A percentile compares a stretch with the other conserved stretches of the same genome.
These are phyloP conservation scores for Enteromius mattozi DNA, from an alignment of 2,797 vertebrate species.

Conservation along the genomic window DNA sequence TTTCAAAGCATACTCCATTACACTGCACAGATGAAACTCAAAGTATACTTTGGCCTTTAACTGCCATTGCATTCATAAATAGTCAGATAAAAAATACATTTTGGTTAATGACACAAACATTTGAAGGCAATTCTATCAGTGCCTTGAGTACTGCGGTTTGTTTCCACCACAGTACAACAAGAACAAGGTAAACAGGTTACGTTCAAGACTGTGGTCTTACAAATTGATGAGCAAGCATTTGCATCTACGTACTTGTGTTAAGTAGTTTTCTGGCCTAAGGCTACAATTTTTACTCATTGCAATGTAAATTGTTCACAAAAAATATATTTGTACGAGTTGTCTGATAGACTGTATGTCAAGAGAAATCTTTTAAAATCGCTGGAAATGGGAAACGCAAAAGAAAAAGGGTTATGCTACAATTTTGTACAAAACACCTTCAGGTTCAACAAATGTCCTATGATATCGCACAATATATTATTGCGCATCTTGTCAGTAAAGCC, in stretches of 20 bases:
- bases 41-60: neutral
- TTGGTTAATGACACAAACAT: neutral
- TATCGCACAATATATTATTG: no score
- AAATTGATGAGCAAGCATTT: neutral
- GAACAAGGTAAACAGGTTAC: neutral
- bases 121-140: neutral
- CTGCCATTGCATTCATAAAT: neutral
- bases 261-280: neutral
- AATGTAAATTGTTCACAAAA: neutral
- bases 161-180: neutral
- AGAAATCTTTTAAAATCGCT: neutral
- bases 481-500: no score
- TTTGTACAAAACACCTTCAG: conserved; percentile 19
- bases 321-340: neutral
- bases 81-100: neutral
- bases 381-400: neutral
- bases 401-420: neutral
- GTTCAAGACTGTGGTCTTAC: neutral
- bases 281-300: neutral
- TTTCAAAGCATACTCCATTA: neutral
- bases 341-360: neutral
- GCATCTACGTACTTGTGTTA: neutral
- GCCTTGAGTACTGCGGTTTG: neutral
- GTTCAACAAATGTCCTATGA: conserved; percentile 22
- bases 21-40: no score